Evolutionary conservation across 2,797 vertebrate genomes (phyloP).

Genomic region (Tympanoctomys barrerae): DNA sequence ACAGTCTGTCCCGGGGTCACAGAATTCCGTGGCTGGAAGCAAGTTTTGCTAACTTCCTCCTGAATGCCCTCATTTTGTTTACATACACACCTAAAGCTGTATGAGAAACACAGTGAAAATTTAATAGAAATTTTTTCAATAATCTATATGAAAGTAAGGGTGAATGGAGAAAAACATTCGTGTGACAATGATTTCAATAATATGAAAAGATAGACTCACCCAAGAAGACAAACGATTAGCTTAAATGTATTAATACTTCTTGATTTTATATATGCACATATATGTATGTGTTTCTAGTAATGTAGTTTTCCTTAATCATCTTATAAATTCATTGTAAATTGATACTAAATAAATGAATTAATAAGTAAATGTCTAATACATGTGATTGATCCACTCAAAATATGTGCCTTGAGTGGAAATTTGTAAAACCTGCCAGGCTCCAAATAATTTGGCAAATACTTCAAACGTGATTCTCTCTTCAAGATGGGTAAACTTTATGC

Average conservation of each 20-base stretch:
- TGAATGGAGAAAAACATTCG: neutral
- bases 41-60: neutral
- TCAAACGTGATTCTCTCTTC: slow-evolving; percentile 46
- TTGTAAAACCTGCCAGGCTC: slow-evolving; percentile 45
- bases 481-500: slow-evolving; percentile 35
- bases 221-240: slow-evolving; percentile 13
- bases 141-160: neutral
- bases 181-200: neutral
- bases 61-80: neutral
- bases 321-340: slow-evolving; percentile 51
- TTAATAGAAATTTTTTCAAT: neutral
- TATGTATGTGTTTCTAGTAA: neutral
- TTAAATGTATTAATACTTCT: neutral
- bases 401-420: slow-evolving; percentile 32
- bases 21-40: neutral
- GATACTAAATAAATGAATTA: neutral
- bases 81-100: neutral
- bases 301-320: neutral
- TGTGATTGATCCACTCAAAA: neutral
- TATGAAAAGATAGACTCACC: neutral
- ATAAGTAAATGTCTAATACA: neutral
- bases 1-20: neutral
- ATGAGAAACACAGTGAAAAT: slow-evolving; percentile 22
- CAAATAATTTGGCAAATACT: slow-evolving; percentile 64
- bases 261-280: neutral